Base-by-base conservation (phyloP, 2,113 vertebrate genomes). In the Loxodonta africana region DNA sequence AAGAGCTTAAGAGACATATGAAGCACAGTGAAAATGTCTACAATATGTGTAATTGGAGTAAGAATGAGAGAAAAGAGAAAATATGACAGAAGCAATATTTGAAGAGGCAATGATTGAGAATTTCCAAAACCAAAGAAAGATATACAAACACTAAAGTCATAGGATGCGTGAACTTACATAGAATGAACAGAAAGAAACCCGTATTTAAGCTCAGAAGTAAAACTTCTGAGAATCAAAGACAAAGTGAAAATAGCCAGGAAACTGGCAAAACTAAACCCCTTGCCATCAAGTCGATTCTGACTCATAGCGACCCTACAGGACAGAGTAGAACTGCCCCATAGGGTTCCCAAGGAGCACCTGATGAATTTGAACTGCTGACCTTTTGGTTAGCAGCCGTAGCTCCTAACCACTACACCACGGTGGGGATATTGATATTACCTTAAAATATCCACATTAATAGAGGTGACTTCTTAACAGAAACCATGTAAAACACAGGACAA, bases 61-160 rank as follows among this genome's bases (percentile, higher is more conserved):
- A 63, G 41, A 90, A 41, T 77, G 63, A 90, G 93, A 96, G 8
- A 48, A 78, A 91, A 82, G 33, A 77, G 62, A 93, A 93, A 96
- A 53, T n/a, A 76, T 44, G n/a, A 23, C 25, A 87, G 73, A 89
- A 65, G 28, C 51, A 88, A 37, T 23, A 60, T 51, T 82, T 81
- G 17, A 90, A 87, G 65, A 77, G n/a, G 77, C 37, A 48, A 80
- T 71, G 28, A 51, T 26, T 86, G 73, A 83, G 53, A 57, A 78
- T 89, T 95, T 93, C 83, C 37, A 83, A 96, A 96, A 9, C n/a
- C 63, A 69, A 95, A 74, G 57, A 81, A 89, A 96, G 48, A 84
- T 25, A 71, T 67, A 23, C 63, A 65, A 65, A 65, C 26, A 65
- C 23, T 65, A 28, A 81, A 76, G 44, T 57, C 71, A 20, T 37